Percentiles rank a stretch among this genome's conserved stretches.
Conservation (phyloP, 2,888 invertebrate genomes). For the Keiferia lycopersicella region DNA sequence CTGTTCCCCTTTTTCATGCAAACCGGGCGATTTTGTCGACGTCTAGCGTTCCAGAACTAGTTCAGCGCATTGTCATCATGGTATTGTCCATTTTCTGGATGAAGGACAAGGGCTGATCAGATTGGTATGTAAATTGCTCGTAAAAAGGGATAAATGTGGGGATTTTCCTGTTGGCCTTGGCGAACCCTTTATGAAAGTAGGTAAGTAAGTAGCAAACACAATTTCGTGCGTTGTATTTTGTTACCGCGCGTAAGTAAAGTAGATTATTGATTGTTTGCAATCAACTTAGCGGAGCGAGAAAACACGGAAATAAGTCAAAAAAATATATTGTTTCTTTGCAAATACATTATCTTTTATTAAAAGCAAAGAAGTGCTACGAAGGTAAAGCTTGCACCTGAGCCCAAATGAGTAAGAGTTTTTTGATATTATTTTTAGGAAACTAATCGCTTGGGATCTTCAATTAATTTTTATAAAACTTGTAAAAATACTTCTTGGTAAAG, state of each 20-base stretch:
- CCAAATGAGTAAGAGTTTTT: neutral
- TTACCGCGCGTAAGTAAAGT: slow-evolving; percentile 17
- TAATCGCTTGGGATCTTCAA: neutral
- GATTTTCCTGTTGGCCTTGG: slow-evolving; percentile 23
- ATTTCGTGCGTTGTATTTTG: slow-evolving; percentile 18
- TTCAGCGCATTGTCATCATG: slow-evolving; percentile 12
- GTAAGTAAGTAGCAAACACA: slow-evolving; percentile 21
- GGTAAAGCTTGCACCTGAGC: neutral
- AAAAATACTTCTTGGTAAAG: slow-evolving; percentile 13
- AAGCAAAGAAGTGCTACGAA: neutral
- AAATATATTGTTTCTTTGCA: slow-evolving; percentile 3
- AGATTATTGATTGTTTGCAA: slow-evolving; percentile 24
- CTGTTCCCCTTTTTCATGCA: slow-evolving; percentile 40
- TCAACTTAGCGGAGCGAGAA: slow-evolving; percentile 15
- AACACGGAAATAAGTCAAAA: slow-evolving; percentile 11
- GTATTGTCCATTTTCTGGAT: slow-evolving; percentile 8
- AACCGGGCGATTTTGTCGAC: slow-evolving; percentile 34
- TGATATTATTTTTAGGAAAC: neutral
- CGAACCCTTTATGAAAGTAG: slow-evolving; percentile 15
- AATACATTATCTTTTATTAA: neutral
- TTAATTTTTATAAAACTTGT: slow-evolving; percentile 2
- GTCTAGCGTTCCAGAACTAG: slow-evolving; percentile 1
- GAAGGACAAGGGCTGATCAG: slow-evolving; percentile 18
- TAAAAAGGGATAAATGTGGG: slow-evolving; percentile 17
- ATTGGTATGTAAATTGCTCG: slow-evolving; percentile 22